These are phyloP conservation scores for Colinus virginianus DNA, from an alignment of 2,113 vertebrate species.

Conservation along the genomic window DNA sequence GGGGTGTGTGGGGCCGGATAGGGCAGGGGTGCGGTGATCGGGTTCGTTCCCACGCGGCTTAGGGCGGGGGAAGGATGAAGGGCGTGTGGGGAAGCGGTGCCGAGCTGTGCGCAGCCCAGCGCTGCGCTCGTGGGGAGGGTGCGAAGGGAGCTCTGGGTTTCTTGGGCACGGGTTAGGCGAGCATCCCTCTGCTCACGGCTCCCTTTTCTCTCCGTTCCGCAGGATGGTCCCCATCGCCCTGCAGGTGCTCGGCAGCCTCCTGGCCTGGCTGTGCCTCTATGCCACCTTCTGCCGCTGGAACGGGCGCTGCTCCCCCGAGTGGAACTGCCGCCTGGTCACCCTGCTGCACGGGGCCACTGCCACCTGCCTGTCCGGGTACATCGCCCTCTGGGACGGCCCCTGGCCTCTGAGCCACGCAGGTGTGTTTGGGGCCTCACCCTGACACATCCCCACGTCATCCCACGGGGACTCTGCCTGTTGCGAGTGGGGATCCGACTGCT, in stretches of 20 bases:
- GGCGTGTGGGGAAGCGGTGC: not conserved
- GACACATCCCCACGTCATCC: not conserved
- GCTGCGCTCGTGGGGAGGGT: rapidly evolving
- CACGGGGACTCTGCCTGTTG: not conserved
- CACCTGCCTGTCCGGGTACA: constrained; percentile 83
- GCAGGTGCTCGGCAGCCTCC: constrained; percentile 75
- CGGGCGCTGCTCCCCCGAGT: constrained; percentile 76
- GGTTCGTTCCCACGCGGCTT: rapidly evolving
- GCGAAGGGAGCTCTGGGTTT: rapidly evolving
- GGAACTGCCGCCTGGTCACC: constrained; percentile 91
- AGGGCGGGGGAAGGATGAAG: rapidly evolving
- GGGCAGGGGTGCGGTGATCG: not conserved
- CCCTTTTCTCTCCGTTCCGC: not conserved
- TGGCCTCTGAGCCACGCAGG: constrained; percentile 91
- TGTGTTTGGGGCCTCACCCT: constrained; percentile 41
- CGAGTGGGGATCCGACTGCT: not conserved
- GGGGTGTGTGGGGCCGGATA: too few species aligned
- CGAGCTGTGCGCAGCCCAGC: rapidly evolving
- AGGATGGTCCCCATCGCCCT: constrained; percentile 75
- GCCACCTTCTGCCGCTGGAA: constrained; percentile 73
- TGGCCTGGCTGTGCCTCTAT: constrained; percentile 84
- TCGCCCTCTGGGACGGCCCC: constrained; percentile 85
- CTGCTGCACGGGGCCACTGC: constrained; percentile 84
- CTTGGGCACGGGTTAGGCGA: rapidly evolving
- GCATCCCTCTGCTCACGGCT: rapidly evolving